A percentile compares a stretch with the other conserved stretches of the same genome.
Evolutionary conservation across 2,113 vertebrate genomes (phyloP).

Genomic region (Passer domesticus): DNA sequence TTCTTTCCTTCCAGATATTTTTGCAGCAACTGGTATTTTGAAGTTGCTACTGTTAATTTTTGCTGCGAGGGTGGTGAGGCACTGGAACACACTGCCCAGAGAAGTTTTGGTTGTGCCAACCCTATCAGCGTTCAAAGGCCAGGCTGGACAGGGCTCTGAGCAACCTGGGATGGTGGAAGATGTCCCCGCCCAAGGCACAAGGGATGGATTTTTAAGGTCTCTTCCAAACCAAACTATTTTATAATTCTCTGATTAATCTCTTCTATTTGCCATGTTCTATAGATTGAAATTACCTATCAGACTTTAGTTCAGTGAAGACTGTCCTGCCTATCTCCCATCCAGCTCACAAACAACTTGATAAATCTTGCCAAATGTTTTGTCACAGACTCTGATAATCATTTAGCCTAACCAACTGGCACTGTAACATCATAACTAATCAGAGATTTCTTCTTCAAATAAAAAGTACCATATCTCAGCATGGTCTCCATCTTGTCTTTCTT

Average conservation of each 20-base stretch:
- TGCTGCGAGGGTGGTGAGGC: neutral
- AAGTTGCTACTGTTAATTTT: neutral
- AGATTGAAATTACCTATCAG: neutral
- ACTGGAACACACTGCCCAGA: fast-evolving
- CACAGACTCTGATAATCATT: neutral
- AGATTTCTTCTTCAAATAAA: neutral
- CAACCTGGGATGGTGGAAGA: neutral
- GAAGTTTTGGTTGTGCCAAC: neutral
- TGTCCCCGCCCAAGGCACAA: too few relatives aligned
- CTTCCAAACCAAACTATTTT: neutral
- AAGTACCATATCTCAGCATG: neutral
- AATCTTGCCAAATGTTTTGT: neutral
- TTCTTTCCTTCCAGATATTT: neutral
- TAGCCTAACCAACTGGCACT: neutral
- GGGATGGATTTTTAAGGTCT: neutral
- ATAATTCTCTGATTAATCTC: neutral
- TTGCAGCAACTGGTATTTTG: neutral
- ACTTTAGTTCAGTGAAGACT: neutral
- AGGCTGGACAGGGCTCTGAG: neutral
- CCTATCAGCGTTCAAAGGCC: neutral
- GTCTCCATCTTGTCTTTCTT: neutral
- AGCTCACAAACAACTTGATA: neutral
- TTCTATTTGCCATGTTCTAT: neutral
- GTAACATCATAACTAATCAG: neutral
- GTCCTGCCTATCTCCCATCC: neutral